Base-by-base conservation (phyloP, 2,888 invertebrate species). In the Caenorhabditis sp. region DNA sequence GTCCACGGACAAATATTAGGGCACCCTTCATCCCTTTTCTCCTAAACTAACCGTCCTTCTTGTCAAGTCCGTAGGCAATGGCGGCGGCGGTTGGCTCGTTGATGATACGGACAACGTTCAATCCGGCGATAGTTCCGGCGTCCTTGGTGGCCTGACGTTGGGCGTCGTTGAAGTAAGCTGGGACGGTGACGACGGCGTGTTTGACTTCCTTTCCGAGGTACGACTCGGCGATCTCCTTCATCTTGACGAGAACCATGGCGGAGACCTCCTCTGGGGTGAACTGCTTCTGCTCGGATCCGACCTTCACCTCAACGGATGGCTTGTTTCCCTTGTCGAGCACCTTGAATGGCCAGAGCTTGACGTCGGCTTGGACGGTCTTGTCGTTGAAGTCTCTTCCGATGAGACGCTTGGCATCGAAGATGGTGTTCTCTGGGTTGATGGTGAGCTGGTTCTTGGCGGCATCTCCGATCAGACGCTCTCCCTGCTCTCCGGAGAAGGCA, bases 391-490 rank as follows among this genome's bases (percentile, higher is more conserved):
- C 95, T 80, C 98, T 93, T 78, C 99, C 99, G 89, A 99, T 97
- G 77, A 99, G 92, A 90, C 99, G 94, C 90, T 99, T 99, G 78
- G 95, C 96, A 90, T 99, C 98, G 90, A 99, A 99, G 6, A 99
- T 94, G 0, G 99, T 99, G 91, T 99, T 99, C 89, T 97, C 96
- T 0, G 98, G 98, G 91, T 99, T 99, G 75, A 95, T 95, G 46
- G 98, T 98, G 89, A 99, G 92, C 91, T 99, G 99, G 91, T 98
- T 99, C 91, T 99, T 99, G 82, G 99, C 98, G 26, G 98, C 96
- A 90, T 99, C 98, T 88, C 99, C 88, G 81, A 99, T 97, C 76
- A 88, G 76, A 61, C 88, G 85, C 53, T 88, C 88, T 45, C 88
- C 87, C 48, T 82, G 62, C 32, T 87, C 86, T 15, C 85, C 84